Evolutionary conservation across 2,797 vertebrate species (phyloP), one percentile per base, ranked within the genome.

Genomic region (Rhinogobio ventralis): DNA sequence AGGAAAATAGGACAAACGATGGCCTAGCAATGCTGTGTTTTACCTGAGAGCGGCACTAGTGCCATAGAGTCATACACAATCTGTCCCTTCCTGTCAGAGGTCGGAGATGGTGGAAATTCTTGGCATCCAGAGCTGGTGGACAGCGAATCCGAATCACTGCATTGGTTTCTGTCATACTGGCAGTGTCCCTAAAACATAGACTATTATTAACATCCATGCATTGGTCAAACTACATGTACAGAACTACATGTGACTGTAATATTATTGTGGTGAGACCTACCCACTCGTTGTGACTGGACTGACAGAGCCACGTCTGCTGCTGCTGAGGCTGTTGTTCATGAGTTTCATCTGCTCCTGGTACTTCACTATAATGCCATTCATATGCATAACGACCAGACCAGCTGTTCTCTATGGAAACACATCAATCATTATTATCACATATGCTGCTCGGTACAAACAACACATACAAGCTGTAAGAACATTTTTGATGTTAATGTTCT

Each of bases 111-210:
- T 0, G 92, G 91, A 77, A 92, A 94, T 81, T 95, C 95, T 53
- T 94, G 93, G 82, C 91, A 95, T 79, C 94, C 93, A 13, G 95
- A 96, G 83, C 93, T 90, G 45, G 92, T 95, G n/a, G 94, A 96
- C 87, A 94, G 94, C 13, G 95, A 95, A 88, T 96, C 95, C 11
- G 94, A 95, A 90, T 96, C 95, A 19, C 92, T 92, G 88, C 91
- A 93, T 17, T 85, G 84, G 28, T 88, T 86, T 9, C 75, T 74
- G 68, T 93, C 89, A 23, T 88, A 94, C 8, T 81, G 39, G 80
- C 90, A 64, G 75, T 92, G 90, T 42, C 89, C 91, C 94, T 96
- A 85, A 76, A 89, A 49, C 28, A 84, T 82, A 91, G 36, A 87
- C 42, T 20, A 8, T 64, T 62, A 42, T 69, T 60, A 84, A 8